These are phyloP conservation scores for Strongylocentrotus purpuratus DNA, from an alignment of 35 echinoderm and acorn worm genomes.

Conservation along the genomic window DNA sequence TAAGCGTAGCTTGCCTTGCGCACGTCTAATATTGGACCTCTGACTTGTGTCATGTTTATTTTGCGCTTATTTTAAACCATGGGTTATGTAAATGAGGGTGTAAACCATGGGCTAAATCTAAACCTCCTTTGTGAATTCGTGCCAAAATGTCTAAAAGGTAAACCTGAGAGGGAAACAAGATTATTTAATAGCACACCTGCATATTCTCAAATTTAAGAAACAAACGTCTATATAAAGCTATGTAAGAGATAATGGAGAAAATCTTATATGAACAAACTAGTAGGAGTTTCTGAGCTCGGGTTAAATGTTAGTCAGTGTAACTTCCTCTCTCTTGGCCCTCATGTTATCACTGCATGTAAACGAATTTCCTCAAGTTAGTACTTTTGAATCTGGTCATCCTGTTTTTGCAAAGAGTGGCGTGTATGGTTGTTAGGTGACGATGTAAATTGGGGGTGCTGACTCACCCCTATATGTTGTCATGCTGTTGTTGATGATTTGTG, in stretches of 20 bases:
- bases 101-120: too few species aligned
- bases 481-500: conserved; percentile 30
- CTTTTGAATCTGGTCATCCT: conserved; percentile 33
- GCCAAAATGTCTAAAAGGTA: not conserved
- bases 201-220: not conserved
- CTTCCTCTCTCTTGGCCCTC: conserved; percentile 12
- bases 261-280: too few species aligned
- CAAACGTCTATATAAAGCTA: not conserved
- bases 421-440: conserved; percentile 18
- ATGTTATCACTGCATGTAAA: conserved; percentile 44
- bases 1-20: too few species aligned
- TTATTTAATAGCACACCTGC: not conserved
- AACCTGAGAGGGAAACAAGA: not conserved
- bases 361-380: conserved; percentile 41
- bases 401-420: not conserved
- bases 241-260: not conserved
- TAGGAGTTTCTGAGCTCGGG: not conserved
- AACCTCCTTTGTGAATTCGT: too few species aligned
- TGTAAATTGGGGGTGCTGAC: not conserved
- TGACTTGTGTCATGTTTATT: too few species aligned
- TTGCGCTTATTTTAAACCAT: too few species aligned
- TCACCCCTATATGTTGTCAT: not conserved
- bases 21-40: too few species aligned
- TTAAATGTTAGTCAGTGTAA: conserved; percentile 27
- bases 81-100: too few species aligned